These are phyloP conservation scores for Hyperoplus lanceolatus DNA, from an alignment of 2,797 vertebrate genomes.

Conservation along the genomic window DNA sequence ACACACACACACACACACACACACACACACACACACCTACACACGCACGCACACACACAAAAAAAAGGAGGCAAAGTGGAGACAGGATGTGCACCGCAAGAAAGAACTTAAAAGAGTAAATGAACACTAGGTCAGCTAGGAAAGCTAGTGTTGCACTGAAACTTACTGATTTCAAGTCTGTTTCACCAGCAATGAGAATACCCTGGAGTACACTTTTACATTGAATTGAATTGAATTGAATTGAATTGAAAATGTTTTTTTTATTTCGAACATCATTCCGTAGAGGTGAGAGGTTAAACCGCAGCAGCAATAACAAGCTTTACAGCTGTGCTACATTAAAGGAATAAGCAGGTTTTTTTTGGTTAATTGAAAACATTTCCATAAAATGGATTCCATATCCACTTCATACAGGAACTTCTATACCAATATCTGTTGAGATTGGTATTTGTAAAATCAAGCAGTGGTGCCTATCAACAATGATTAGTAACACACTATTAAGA, in stretches of 20 bases:
- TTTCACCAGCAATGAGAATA: neutral
- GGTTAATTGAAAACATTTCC: too few relatives aligned
- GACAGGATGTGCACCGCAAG: constrained; percentile 8
- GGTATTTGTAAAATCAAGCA: neutral
- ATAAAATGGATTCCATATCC: neutral
- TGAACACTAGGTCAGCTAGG: neutral
- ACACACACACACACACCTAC: too few relatives aligned
- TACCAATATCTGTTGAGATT: neutral
- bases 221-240: too few relatives aligned
- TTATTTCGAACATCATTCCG: too few relatives aligned
- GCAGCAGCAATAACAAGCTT: neutral
- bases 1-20: constrained; percentile 7
- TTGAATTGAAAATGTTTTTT: too few relatives aligned
- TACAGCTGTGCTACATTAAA: neutral
- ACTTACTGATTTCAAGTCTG: neutral
- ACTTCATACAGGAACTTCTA: neutral
- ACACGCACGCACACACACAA: too few relatives aligned
- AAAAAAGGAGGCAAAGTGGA: constrained; percentile 20
- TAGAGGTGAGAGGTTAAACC: neutral
- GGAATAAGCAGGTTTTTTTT: neutral
- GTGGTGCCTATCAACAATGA: neutral
- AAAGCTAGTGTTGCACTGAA: too few relatives aligned
- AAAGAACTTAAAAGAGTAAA: neutral
- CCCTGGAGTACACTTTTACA: neutral
- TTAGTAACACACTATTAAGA: neutral